Conservation (phyloP, 92 coral and sea anemone genomes). For the Parazoanthus swiftii region DNA sequence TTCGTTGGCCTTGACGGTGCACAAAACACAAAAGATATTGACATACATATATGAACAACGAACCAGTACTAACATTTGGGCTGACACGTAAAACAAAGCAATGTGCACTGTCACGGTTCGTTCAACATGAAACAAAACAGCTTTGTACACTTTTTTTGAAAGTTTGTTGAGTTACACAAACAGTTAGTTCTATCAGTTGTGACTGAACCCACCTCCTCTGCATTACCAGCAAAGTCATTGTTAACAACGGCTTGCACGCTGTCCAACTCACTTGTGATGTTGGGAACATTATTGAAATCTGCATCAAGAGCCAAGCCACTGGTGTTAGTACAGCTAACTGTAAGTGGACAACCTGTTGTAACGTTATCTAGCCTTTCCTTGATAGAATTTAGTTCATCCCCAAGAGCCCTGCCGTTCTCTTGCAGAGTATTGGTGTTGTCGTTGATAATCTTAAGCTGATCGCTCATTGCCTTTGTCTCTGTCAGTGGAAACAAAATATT, state of each 20-base stretch:
- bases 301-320: slow-evolving; percentile 57
- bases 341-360: accelerated
- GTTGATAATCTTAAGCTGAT: slow-evolving; percentile 54
- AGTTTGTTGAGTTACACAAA: no score
- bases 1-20: no score
- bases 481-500: neutral
- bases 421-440: slow-evolving; percentile 57
- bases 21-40: no score
- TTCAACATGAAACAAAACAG: no score
- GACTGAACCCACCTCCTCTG: slow-evolving; percentile 56
- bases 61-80: no score
- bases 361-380: neutral
- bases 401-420: slow-evolving; percentile 9
- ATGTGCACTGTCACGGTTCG: no score
- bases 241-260: slow-evolving; percentile 55
- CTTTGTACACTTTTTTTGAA: no score
- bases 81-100: no score
- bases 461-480: slow-evolving; percentile 72
- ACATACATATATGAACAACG: no score
- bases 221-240: slow-evolving; percentile 66
- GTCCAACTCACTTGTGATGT: slow-evolving; percentile 53
- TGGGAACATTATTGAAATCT: slow-evolving; percentile 68
- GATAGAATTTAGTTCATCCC: slow-evolving; percentile 34
- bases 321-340: neutral
- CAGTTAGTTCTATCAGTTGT: no score